Evolutionary conservation across 1,140 invertebrate genomes (phyloP), one percentile per base, ranked within the genome.

Genomic region (Drosophila bifasciata): DNA sequence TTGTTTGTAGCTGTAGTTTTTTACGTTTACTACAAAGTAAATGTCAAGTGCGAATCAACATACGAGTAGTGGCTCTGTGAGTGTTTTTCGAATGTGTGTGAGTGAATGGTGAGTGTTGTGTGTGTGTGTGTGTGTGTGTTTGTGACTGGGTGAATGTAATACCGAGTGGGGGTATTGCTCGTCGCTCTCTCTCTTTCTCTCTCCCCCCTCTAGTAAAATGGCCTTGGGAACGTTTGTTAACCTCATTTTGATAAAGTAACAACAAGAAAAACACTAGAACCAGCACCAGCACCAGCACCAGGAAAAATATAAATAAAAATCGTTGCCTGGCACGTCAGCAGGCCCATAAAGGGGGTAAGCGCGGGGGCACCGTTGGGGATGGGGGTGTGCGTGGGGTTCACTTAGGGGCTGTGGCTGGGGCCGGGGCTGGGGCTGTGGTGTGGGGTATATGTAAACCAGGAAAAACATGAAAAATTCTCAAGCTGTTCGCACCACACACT

Each of bases 191-290:
- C 23, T 13, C 32, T 11, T 11, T 36, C 32, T n/a, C n/a, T n/a
- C 1, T 6, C 23, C 23, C 23, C 23, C 11, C 32, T 64, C 58
- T 79, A 75, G 78, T 88, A 88, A 79, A 55, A 69, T 88, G 83
- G 83, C 83, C 83, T 86, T 86, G 83, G 84, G 74, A 83, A 76
- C 83, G 83, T 88, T 86, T 86, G 74, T 86, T 86, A 88, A 86
- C 83, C 83, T 86, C 78, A 72, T 88, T 86, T 78, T 86, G 83
- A 88, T 86, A 88, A 78, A 67, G 67, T 62, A 55, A 71, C 67
- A 61, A 45, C 48, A 67, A 21, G 41, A 68, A 70, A 36, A 23
- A 44, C 32, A 32, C 28, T n/a, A 25, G 28, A n/a, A n/a, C 40
- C 17, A 79, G 62, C 58, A 69, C 49, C 52, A 76, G 57, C 17